Evolutionary conservation across 1,140 invertebrate genomes (phyloP).

Genomic region (Pseudomyrmex flavicornis): DNA sequence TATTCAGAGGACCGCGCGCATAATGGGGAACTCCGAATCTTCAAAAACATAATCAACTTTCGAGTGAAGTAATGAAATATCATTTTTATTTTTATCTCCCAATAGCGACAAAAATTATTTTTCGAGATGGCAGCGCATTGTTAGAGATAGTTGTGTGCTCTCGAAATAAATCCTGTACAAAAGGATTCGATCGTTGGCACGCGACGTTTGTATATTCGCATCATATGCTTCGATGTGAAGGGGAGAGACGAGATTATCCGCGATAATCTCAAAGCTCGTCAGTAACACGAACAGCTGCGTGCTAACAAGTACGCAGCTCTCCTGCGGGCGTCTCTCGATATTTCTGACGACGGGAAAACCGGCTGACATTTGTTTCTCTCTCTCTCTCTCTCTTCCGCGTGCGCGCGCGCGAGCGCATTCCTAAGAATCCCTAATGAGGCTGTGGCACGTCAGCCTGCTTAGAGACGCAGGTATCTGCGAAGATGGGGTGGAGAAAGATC

Average conservation of each 20-base stretch:
- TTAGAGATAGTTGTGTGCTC: neutral
- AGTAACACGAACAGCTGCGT: conserved; percentile 45
- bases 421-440: conserved; percentile 68
- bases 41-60: too few relatives aligned
- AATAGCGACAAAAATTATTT: neutral
- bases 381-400: neutral
- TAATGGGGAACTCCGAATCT: neutral
- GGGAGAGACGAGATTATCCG: conserved; percentile 21
- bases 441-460: conserved; percentile 63
- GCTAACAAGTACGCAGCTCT: conserved; percentile 9
- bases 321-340: neutral
- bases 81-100: neutral
- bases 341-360: conserved; percentile 33
- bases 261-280: conserved; percentile 40
- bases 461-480: conserved; percentile 65
- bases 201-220: conserved; percentile 19
- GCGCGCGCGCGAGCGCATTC: conserved; percentile 53
- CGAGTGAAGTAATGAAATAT: too few relatives aligned
- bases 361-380: conserved; percentile 52
- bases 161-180: neutral
- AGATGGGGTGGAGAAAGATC: conserved; percentile 47
- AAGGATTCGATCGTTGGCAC: conserved; percentile 4
- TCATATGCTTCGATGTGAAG: conserved; percentile 9
- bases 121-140: neutral
- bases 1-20: neutral